Conservation (phyloP, 1,140 invertebrate genomes). For the Mizuhopecten yessoensis region DNA sequence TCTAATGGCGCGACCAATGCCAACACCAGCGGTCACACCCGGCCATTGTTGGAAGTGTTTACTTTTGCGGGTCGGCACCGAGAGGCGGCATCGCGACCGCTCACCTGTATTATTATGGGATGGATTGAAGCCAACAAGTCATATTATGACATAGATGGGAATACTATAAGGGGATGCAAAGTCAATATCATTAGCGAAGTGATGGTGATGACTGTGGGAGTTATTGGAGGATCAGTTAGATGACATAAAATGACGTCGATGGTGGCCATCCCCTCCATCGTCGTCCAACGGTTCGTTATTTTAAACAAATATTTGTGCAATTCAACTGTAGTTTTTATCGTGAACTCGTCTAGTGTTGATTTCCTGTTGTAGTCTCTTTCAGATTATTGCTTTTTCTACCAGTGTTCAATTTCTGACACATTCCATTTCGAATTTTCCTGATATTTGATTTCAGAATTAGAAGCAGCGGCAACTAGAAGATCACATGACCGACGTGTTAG, state of each 20-base stretch:
- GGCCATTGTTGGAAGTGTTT: neutral
- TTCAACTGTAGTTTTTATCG: neutral
- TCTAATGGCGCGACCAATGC: neutral
- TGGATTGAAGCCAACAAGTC: constrained; percentile 23
- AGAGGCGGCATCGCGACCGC: neutral
- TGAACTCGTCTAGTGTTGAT: neutral
- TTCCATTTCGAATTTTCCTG: neutral
- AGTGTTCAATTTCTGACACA: neutral
- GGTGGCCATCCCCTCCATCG: neutral
- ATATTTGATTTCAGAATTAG: neutral
- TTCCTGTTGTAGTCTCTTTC: neutral
- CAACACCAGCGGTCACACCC: constrained; percentile 28
- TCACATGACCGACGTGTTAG: too few relatives aligned
- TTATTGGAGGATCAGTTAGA: neutral
- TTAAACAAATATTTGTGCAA: constrained; percentile 3
- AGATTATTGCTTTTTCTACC: neutral
- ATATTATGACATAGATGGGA: neutral
- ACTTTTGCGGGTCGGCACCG: neutral
- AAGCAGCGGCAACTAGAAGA: too few relatives aligned
- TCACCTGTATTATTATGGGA: constrained; percentile 15
- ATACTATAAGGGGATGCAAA: neutral
- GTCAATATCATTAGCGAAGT: constrained; percentile 26
- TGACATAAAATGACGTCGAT: neutral
- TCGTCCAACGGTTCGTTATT: neutral
- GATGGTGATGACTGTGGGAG: neutral